Evolutionary conservation across 1,140 invertebrate species (phyloP).

Genomic region (Drosophila arizonae): DNA sequence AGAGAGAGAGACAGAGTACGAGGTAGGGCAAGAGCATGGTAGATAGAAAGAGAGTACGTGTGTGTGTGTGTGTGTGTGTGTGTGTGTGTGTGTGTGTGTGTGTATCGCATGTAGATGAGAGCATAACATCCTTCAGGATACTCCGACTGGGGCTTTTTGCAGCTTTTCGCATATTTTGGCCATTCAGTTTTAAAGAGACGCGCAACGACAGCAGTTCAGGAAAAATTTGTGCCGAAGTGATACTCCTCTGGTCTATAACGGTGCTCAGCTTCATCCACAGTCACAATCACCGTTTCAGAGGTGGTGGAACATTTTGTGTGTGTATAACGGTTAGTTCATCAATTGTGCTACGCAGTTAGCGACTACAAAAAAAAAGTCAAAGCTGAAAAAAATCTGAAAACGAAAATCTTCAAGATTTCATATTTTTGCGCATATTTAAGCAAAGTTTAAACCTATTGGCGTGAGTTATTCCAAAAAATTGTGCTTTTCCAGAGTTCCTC

Average conservation of each 20-base stretch:
- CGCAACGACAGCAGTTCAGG: conserved; percentile 68
- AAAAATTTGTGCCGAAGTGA: conserved; percentile 31
- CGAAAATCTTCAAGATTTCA: neutral
- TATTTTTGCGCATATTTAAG: conserved; percentile 10
- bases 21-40: neutral
- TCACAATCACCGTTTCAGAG: conserved; percentile 20
- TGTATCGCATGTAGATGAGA: conserved; percentile 22
- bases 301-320: conserved; percentile 53
- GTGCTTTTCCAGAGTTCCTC: neutral
- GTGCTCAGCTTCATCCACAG: conserved; percentile 35
- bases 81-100: conserved; percentile 2
- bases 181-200: conserved; percentile 69
- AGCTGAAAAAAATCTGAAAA: neutral
- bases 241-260: conserved; percentile 4
- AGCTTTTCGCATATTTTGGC: conserved; percentile 55
- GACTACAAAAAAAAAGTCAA: conserved; percentile 3
- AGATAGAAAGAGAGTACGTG: conserved; percentile 8
- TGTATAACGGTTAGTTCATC: conserved; percentile 74
- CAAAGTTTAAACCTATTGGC: too few relatives aligned
- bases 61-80: neutral
- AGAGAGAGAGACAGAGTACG: conserved; percentile 24
- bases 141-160: conserved; percentile 63
- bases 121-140: conserved; percentile 72
- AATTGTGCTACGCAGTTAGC: conserved; percentile 32
- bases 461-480: neutral